Percentiles rank a stretch among this genome's conserved stretches.
phyloP scores from a whole-genome alignment of 2,888 invertebrate species.

The Ceratothoa steindachneri region DNA sequence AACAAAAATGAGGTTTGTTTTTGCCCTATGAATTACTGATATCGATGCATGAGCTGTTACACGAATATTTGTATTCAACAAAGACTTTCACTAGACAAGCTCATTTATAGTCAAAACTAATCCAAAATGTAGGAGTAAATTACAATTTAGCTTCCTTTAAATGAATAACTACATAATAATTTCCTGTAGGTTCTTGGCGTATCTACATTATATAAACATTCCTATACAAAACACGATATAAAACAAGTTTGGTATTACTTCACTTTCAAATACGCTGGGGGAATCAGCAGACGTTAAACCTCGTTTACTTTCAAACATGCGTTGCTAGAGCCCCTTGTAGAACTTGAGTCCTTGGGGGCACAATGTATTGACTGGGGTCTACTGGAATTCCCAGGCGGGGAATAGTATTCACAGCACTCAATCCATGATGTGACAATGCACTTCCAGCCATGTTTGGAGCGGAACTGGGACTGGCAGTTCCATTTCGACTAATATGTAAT shows the following conservation, averaged over 20 bases:
- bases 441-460: not conserved
- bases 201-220: slow-evolving; percentile 48
- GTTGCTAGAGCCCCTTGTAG: slow-evolving; percentile 45
- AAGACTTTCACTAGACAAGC: too few relatives aligned
- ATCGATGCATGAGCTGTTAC: too few relatives aligned
- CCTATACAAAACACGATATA: slow-evolving; percentile 48
- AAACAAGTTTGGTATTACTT: slow-evolving; percentile 31
- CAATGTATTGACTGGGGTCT: slow-evolving; percentile 46
- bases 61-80: too few relatives aligned
- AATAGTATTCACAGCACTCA: slow-evolving; percentile 8
- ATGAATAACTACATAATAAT: too few relatives aligned
- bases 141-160: too few relatives aligned
- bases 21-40: too few relatives aligned
- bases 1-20: too few relatives aligned
- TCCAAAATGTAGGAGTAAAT: too few relatives aligned
- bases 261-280: too few relatives aligned
- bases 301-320: slow-evolving; percentile 50
- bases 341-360: slow-evolving; percentile 45
- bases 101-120: too few relatives aligned
- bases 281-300: too few relatives aligned
- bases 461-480: not conserved
- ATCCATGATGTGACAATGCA: slow-evolving; percentile 10
- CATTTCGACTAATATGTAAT: slow-evolving; percentile 7
- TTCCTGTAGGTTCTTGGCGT: too few relatives aligned
- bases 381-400: slow-evolving; percentile 44